Percentiles rank a stretch among this genome's conserved stretches.
Evolutionary conservation across 2,113 vertebrate species (phyloP).

Genomic region (Formicarius rufipectus): DNA sequence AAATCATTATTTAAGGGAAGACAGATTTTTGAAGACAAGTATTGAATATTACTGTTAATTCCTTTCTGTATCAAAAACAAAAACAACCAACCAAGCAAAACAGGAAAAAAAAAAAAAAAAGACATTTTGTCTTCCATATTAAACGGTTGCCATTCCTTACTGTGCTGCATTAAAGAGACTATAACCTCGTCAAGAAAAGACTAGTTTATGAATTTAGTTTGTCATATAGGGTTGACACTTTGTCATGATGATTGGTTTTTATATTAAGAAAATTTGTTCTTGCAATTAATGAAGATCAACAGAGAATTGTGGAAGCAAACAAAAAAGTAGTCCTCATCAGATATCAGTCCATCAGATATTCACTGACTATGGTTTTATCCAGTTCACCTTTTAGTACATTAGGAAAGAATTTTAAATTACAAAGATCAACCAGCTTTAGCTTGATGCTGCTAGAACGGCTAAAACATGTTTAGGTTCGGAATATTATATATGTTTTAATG

Average conservation of each 20-base stretch:
- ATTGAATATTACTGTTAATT: not conserved
- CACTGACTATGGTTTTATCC: not conserved
- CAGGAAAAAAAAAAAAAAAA: not conserved
- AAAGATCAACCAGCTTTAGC: not conserved
- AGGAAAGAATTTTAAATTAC: conserved; percentile 7
- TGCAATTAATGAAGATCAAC: not conserved
- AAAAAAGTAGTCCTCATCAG: not conserved
- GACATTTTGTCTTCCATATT: not conserved
- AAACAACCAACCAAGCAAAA: not conserved
- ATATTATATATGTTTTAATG: conserved; percentile 26
- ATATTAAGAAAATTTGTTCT: conserved; percentile 18
- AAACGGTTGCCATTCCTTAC: not conserved
- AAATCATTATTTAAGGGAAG: not conserved
- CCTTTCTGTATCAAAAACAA: not conserved
- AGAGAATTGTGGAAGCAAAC: not conserved
- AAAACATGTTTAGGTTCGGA: not conserved
- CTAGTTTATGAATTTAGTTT: not conserved
- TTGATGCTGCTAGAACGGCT: not conserved
- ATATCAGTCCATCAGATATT: not conserved
- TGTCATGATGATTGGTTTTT: conserved; percentile 15
- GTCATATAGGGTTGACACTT: not conserved
- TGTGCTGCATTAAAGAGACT: not conserved
- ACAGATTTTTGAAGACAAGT: not conserved
- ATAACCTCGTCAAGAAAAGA: not conserved
- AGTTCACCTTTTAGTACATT: not conserved